A percentile compares a stretch with the other conserved stretches of the same genome.
These are phyloP conservation scores for Pristis pectinata DNA, from an alignment of 2,797 vertebrate genomes.

Conservation along the genomic window DNA sequence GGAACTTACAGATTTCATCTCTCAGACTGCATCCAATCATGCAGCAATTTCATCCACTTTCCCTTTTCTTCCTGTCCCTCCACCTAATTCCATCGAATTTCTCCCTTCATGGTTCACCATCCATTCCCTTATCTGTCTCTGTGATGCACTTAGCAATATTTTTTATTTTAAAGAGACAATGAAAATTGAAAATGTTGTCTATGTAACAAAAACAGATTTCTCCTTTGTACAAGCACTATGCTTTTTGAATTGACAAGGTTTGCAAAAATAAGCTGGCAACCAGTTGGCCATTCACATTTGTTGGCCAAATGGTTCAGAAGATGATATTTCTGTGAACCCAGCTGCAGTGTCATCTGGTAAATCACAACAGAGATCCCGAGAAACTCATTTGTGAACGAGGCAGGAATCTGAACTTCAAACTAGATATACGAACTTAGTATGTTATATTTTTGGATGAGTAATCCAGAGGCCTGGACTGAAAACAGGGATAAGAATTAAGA, in stretches of 20 bases:
- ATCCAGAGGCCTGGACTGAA: neutral
- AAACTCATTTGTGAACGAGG: neutral
- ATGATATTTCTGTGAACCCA: neutral
- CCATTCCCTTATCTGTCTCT: neutral
- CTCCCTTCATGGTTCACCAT: neutral
- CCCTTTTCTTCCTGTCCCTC: no score
- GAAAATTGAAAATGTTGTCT: neutral
- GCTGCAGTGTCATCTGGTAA: neutral
- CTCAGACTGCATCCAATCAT: neutral
- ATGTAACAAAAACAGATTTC: neutral
- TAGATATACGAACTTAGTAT: neutral
- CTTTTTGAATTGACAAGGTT: neutral
- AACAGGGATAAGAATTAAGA: neutral
- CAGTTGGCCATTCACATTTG: neutral
- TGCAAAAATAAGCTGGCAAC: neutral
- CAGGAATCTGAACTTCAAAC: neutral
- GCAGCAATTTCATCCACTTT: neutral
- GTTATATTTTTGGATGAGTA: no score
- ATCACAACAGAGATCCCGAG: neutral
- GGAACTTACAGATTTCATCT: neutral
- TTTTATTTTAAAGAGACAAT: neutral
- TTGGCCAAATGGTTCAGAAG: neutral
- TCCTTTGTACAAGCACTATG: neutral
- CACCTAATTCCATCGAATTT: neutral
- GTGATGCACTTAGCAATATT: neutral